Evolutionary conservation across 1,140 invertebrate genomes (phyloP).

Genomic region (Saccostrea glomerata): DNA sequence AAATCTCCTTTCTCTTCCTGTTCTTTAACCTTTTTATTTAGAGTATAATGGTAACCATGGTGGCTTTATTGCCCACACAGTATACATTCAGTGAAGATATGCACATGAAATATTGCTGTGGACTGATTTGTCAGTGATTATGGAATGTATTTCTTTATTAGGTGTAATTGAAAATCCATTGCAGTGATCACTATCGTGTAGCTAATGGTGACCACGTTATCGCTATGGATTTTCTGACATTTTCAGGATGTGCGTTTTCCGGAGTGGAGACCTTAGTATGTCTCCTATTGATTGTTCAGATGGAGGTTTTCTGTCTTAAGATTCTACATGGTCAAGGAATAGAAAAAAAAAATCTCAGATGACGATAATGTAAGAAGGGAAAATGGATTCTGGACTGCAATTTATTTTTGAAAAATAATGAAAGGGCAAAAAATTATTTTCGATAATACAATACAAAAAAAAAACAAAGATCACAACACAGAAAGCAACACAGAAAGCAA

Average conservation of each 20-base stretch:
- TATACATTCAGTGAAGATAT: neutral
- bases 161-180: constrained; percentile 29
- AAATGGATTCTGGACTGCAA: too few relatives aligned
- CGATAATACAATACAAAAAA: too few relatives aligned
- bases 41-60: too few relatives aligned
- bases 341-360: neutral
- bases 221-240: constrained; percentile 18
- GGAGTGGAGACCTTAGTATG: neutral
- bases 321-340: neutral
- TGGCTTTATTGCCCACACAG: neutral
- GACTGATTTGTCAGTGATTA: constrained; percentile 4
- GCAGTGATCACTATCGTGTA: constrained; percentile 19
- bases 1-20: too few relatives aligned
- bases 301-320: neutral
- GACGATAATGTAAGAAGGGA: too few relatives aligned
- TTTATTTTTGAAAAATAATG: too few relatives aligned
- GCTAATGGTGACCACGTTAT: constrained; percentile 7
- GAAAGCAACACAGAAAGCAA: too few relatives aligned
- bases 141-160: constrained; percentile 25
- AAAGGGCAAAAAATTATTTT: too few relatives aligned
- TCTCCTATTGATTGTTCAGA: neutral
- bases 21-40: too few relatives aligned
- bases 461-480: too few relatives aligned
- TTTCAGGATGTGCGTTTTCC: neutral
- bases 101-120: neutral